Evolutionary conservation across 2,888 invertebrate genomes (phyloP), one percentile per base, ranked within the genome.

Genomic region (Dioctria linearis): DNA sequence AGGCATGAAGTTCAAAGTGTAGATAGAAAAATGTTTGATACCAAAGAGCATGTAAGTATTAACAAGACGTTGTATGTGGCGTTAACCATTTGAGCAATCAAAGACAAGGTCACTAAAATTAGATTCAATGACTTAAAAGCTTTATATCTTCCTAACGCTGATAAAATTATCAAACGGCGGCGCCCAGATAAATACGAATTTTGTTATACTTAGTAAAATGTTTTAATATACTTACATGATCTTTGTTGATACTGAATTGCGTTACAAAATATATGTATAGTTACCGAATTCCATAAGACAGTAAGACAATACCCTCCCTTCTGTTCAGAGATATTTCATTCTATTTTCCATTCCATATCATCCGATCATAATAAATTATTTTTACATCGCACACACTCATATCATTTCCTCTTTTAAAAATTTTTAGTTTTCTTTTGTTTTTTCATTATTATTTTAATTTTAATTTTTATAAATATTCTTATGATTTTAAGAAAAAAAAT

Each of bases 311-410:
- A 63, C 61, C 63, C 63, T 63, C 63, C 54, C 61, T n/a, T 25
- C 25, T 25, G 25, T 25, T 25, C 25, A 76, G 39, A 54, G 49
- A 46, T 42, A 66, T 5, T 54, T 40, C 66, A 66, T 66, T 51
- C 11, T 39, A 39, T 42, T 61, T 65, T 9, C 66, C 78, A 78
- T 78, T 66, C 42, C 51, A 37, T 54, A 66, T 78, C 66, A 65
- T 66, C 57, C 37, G 78, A 75, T 81, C 80, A 81, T 81, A 25
- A 78, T 81, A 81, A 81, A 81, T 81, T 81, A 81, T 81, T 81
- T 79, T 79, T 75, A 67, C 81, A 79, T 81, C 73, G 65, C 79
- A 81, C 81, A 54, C 25, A 76, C 61, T 81, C 80, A 81, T 81
- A 71, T 78, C 69, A 81, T 81, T 63, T 40, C 54, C 59, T 57